Conservation (phyloP, 2,113 vertebrate species). For the Myotis brandtii region DNA sequence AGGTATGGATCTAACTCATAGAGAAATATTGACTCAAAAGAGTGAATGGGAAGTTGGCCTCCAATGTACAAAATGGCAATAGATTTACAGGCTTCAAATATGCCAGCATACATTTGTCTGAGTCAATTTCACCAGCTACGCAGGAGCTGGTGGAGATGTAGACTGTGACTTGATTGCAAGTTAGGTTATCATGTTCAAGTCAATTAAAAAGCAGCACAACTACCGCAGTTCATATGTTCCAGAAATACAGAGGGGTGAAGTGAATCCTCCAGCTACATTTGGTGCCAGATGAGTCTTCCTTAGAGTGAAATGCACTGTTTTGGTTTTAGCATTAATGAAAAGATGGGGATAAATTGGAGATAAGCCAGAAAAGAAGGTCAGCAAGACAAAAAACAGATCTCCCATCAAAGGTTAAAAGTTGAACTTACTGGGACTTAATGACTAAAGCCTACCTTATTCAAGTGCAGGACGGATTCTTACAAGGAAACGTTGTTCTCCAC, state of each 20-base stretch:
- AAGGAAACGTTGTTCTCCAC: neutral
- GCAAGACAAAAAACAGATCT: conserved; percentile 61
- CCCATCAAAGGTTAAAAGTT: conserved; percentile 52
- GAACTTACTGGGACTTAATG: conserved; percentile 53
- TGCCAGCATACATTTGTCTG: neutral
- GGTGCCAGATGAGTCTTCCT: neutral
- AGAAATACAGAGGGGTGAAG: neutral
- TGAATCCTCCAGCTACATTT: neutral
- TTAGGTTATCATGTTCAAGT: neutral
- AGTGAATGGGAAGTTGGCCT: neutral
- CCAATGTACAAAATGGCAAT: neutral
- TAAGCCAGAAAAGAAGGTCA: conserved; percentile 43
- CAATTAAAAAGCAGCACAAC: neutral
- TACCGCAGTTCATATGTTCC: neutral
- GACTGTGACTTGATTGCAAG: neutral
- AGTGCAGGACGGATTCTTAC: neutral
- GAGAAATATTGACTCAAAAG: neutral
- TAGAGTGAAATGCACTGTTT: neutral
- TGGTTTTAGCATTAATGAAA: conserved; percentile 41
- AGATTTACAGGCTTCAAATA: neutral
- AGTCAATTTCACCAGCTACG: neutral
- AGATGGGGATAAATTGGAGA: conserved; percentile 17
- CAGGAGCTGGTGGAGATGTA: neutral
- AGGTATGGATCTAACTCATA: neutral
- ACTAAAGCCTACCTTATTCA: neutral